Percentiles rank a stretch among this genome's conserved stretches.
Evolutionary conservation across 2,888 invertebrate genomes (phyloP).

Genomic region (Cheilosia pagana): DNA sequence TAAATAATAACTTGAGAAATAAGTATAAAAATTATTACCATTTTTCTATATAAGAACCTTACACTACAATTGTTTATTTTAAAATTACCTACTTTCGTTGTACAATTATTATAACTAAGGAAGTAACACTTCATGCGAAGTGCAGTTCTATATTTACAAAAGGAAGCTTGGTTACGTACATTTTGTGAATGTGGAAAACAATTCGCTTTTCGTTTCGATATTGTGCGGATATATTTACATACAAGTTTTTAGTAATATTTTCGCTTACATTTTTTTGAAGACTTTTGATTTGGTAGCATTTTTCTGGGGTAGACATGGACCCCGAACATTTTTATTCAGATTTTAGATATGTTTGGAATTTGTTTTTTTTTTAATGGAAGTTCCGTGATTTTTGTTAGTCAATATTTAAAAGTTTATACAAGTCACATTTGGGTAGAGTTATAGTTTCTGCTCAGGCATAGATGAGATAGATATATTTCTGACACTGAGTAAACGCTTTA

Average conservation of each 20-base stretch:
- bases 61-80: slow-evolving; percentile 9
- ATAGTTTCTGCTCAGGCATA: too few species aligned
- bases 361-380: too few species aligned
- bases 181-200: slow-evolving; percentile 58
- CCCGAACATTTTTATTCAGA: too few species aligned
- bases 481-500: too few species aligned
- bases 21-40: slow-evolving; percentile 60
- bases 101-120: slow-evolving; percentile 34
- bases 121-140: slow-evolving; percentile 39
- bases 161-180: slow-evolving; percentile 55
- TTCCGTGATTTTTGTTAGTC: too few species aligned
- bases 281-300: slow-evolving; percentile 8
- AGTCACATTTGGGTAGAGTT: too few species aligned
- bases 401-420: too few species aligned
- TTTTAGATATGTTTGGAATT: too few species aligned
- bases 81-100: slow-evolving; percentile 22
- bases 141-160: slow-evolving; percentile 54
- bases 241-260: not conserved
- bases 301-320: too few species aligned
- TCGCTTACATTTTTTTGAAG: not conserved
- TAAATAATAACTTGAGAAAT: slow-evolving; percentile 44
- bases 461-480: too few species aligned
- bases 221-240: slow-evolving; percentile 6
- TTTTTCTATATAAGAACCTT: slow-evolving; percentile 10
- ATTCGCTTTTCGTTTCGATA: not conserved